Evolutionary conservation across 2,113 vertebrate genomes (phyloP).

Genomic region (Chaenocephalus aceratus): DNA sequence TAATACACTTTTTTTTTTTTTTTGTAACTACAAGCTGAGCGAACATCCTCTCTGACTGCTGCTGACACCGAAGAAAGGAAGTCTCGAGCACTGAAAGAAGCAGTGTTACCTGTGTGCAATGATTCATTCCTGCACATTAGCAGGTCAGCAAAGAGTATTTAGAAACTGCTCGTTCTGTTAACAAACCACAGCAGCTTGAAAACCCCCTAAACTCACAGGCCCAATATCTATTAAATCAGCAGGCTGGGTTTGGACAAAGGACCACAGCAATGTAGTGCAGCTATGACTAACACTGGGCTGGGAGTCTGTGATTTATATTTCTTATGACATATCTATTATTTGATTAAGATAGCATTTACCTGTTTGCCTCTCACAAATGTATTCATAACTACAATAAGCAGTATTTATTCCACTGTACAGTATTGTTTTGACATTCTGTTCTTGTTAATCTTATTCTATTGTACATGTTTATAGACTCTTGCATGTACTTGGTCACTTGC

Average conservation of each 20-base stretch:
- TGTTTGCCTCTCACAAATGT: too few species aligned
- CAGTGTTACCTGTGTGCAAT: slow-evolving; percentile 5
- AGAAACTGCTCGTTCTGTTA: not conserved
- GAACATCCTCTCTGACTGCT: slow-evolving; percentile 63
- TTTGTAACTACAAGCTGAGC: slow-evolving; percentile 49
- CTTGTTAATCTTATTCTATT: too few species aligned
- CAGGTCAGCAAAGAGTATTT: not conserved
- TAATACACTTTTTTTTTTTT: too few species aligned
- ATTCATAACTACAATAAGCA: too few species aligned
- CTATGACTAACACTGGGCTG: not conserved
- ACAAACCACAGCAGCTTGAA: not conserved
- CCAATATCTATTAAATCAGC: not conserved
- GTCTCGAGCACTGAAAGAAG: not conserved
- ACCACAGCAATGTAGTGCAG: not conserved
- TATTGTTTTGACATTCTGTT: too few species aligned
- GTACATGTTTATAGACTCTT: too few species aligned
- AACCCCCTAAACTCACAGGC: not conserved
- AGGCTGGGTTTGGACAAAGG: not conserved
- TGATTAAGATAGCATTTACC: too few species aligned
- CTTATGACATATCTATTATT: not conserved
- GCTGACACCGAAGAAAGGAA: slow-evolving; percentile 49
- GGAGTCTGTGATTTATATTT: not conserved
- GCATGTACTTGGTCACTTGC: too few species aligned
- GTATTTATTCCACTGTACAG: too few species aligned
- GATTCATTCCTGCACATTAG: not conserved